Evolutionary conservation across 92 coral and sea anemone species (phyloP), one percentile per base, ranked within the genome.

Genomic region (Phenganax stokvisi): DNA sequence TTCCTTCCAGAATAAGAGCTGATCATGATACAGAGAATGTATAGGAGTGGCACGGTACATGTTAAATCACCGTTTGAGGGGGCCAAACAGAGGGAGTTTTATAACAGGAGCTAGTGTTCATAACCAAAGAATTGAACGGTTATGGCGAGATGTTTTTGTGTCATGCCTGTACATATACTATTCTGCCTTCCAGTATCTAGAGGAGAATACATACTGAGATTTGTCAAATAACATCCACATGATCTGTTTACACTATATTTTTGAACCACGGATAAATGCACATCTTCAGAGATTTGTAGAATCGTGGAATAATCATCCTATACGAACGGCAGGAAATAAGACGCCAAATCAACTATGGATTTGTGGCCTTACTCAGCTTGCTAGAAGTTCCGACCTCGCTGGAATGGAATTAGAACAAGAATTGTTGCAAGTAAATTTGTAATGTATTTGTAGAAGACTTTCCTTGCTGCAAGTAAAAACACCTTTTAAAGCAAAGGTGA

Each of bases 321-420:
- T 89, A 44, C 58, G 69, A 51, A 86, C 92, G 72, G 89, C 87
- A 9, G 74, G 81, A 63, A 79, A 68, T 51, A 79, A 60, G 75
- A 89, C 88, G 77, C 89, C 89, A 29, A 86, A 80, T 72, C 88
- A 89, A 74, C 82, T 89, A 16, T 89, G 89, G 89, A 84, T 80
- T n/a, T 58, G 80, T 83, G 89, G 92, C 12, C 86, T 86, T 65
- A 51, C 62, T 59, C 79, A 75, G 54, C 66, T 59, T 60, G 73
- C 89, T 57, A 83, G 88, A 51, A 71, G 81, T 77, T 80, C 81
- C 71, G 85, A 85, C 66, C 67, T 28, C 71, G 80, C 67, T 81
- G 79, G 79, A 31, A 15, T n/a, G 20, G 80, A 71, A 77, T 71
- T 71, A 54, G 71, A 83, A 12, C 54, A 83, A 20, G 81, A 83